Percentiles rank a stretch among this genome's conserved stretches.
These are phyloP conservation scores for Drosophila rhopaloa DNA, from an alignment of 1,140 invertebrate species.

Conservation along the genomic window DNA sequence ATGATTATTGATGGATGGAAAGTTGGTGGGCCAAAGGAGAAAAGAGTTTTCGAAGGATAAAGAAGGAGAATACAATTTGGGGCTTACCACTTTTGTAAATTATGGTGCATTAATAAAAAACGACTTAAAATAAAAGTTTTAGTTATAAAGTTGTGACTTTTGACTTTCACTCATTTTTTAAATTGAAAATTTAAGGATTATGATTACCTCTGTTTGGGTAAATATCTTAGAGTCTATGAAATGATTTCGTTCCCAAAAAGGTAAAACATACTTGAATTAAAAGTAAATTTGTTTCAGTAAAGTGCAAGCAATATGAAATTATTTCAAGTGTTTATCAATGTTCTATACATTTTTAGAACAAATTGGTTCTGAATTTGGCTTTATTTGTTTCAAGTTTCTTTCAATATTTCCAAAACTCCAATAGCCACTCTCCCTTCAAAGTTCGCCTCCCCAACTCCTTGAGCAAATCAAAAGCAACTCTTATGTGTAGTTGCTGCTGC, in stretches of 20 bases:
- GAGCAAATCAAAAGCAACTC: slow-evolving; percentile 49
- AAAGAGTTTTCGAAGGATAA: slow-evolving; percentile 9
- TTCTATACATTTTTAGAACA: too few relatives aligned
- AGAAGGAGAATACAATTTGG: neutral
- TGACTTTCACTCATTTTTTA: neutral
- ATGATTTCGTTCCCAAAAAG: too few relatives aligned
- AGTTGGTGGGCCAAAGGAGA: slow-evolving; percentile 19
- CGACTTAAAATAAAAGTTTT: slow-evolving; percentile 11
- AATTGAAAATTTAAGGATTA: too few relatives aligned
- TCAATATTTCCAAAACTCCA: slow-evolving; percentile 1
- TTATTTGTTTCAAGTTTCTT: neutral
- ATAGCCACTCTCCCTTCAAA: slow-evolving; percentile 21
- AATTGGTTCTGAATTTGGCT: neutral
- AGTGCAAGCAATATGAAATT: too few relatives aligned
- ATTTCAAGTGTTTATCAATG: too few relatives aligned
- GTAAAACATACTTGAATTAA: too few relatives aligned
- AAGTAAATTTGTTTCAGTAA: too few relatives aligned
- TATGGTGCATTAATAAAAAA: slow-evolving; percentile 31
- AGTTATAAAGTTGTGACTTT: slow-evolving; percentile 21
- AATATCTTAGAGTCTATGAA: too few relatives aligned
- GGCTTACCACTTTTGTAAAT: slow-evolving; percentile 20
- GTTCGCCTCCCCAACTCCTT: slow-evolving; percentile 6
- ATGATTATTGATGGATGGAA: slow-evolving; percentile 36
- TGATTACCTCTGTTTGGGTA: too few relatives aligned
- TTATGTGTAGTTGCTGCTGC: slow-evolving; percentile 29